Base-by-base conservation (phyloP, 2,888 invertebrate species). In the Yponomeuta malinellus region DNA sequence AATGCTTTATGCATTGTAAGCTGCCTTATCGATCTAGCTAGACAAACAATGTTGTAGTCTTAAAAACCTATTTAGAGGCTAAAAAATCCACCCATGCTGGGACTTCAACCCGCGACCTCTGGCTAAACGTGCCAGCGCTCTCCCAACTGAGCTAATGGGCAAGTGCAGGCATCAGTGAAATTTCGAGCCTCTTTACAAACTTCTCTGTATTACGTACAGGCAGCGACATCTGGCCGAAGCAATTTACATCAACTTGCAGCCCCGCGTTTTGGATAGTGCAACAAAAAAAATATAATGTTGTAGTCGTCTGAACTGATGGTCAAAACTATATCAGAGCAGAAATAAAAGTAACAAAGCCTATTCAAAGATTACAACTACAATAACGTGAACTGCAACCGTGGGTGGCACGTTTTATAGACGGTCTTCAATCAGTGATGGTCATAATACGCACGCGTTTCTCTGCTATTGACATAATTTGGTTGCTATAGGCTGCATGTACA, bases 401-500 rank as follows among this genome's bases (percentile, higher is more conserved):
- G 88, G 90, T 89, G 89, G 90, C 79, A 75, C 79, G 78, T 77
- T 88, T 87, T 87, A 85, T 85, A 80, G 77, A 15, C 52, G 79
- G 77, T 79, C 78, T 79, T 89, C 87, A 88, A 90, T 91, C 88
- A 88, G 86, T 75, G 83, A 80, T 31, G 85, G 84, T 78, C 79
- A 85, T 85, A 83, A 79, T 76, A 81, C 86, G 89, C 90, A 90
- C 88, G 89, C 89, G 89, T 85, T 79, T 74, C 68, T 81, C 81
- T 85, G 83, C 87, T 86, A 88, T 89, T 86, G 87, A 81, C 81
- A 78, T 79, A 83, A 83, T 86, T 87, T 15, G 84, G 87, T 86
- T 79, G 84, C 81, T 81, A 80, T 83, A 78, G 73, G 72, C 70
- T 68, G 71, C 33, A 71, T 67, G 59, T 37, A 23, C 10, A 37